Conservation (phyloP, 2,797 vertebrate species). For the Sebastes wilsoni region DNA sequence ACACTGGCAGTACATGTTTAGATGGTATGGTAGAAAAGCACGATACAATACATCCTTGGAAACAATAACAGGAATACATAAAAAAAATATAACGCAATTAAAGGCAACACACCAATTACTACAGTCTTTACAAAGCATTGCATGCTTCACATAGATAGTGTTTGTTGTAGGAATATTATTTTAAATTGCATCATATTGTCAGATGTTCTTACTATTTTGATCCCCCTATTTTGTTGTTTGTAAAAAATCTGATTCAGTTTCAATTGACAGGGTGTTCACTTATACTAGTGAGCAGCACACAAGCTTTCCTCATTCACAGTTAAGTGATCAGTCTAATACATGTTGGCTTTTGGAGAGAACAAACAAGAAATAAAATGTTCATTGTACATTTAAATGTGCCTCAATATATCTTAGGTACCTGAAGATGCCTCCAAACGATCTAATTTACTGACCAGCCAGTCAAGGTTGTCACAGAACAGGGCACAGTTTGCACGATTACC, state of each 20-base stretch:
- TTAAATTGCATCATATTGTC: neutral
- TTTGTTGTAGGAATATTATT: neutral
- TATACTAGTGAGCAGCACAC: neutral
- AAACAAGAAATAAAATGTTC: neutral
- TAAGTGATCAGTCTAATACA: neutral
- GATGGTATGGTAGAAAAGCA: neutral
- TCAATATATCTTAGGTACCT: conserved; percentile 73
- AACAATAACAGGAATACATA: neutral
- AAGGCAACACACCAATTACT: neutral
- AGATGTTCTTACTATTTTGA: neutral
- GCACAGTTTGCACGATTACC: conserved; percentile 94
- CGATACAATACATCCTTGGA: neutral
- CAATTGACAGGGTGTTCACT: neutral
- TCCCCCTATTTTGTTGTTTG: neutral
- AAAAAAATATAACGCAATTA: neutral
- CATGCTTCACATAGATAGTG: neutral
- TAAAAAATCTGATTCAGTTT: neutral
- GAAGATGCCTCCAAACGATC: conserved; percentile 95
- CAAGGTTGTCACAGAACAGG: conserved; percentile 93
- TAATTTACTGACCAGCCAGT: conserved; percentile 96
- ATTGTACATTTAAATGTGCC: neutral
- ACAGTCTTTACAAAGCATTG: neutral
- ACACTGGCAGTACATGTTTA: neutral
- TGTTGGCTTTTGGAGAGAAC: neutral
- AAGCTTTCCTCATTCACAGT: neutral